Percentiles rank a stretch among this genome's conserved stretches.
These are phyloP conservation scores for Hapalemur alaotrensis DNA, from an alignment of 2,797 vertebrate species.

Conservation along the genomic window DNA sequence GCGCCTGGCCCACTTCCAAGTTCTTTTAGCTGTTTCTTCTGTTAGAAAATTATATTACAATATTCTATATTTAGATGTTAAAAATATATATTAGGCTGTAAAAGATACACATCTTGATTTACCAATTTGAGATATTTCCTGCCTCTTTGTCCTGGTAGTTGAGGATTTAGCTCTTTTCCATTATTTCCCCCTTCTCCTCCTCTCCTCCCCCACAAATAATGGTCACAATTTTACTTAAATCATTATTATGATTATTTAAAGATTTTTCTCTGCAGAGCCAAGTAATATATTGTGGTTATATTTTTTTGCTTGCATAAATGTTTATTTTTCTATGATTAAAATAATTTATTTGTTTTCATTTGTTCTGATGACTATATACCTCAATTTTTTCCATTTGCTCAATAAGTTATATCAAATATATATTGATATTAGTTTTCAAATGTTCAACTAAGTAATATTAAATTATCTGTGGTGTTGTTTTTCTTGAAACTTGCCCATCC, in stretches of 20 bases:
- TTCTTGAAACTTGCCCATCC: background rate
- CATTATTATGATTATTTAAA: background rate
- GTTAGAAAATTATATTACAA: background rate
- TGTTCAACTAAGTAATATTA: background rate
- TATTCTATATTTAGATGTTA: background rate
- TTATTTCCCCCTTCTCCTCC: background rate
- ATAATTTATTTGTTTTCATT: background rate
- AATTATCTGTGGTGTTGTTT: background rate
- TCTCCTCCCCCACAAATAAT: background rate
- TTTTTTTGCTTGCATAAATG: background rate
- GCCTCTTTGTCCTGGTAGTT: background rate
- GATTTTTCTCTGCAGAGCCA: background rate
- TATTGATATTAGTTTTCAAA: background rate
- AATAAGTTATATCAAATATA: background rate
- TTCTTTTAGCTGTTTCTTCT: background rate
- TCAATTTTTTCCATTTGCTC: background rate
- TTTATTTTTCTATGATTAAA: constrained; percentile 10
- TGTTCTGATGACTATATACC: background rate
- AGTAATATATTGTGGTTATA: background rate
- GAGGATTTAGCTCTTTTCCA: background rate
- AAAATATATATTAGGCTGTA: background rate
- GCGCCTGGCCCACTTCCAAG: background rate
- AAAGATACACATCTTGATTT: background rate
- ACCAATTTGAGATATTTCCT: background rate
- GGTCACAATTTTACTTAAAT: background rate